Conservation (phyloP, 2,113 vertebrate species). For the Hystrix cristata region DNA sequence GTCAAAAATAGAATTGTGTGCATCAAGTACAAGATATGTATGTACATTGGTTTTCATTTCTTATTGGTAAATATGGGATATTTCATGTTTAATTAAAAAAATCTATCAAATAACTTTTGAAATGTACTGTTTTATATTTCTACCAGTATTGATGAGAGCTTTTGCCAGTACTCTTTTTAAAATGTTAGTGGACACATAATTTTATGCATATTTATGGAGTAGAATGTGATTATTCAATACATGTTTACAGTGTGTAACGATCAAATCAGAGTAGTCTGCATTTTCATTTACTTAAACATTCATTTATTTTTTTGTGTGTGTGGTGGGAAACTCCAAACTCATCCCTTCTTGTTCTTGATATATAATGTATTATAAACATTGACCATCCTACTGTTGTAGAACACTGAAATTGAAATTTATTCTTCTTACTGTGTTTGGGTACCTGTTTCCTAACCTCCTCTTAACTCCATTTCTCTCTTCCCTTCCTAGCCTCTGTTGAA, state of each 20-base stretch:
- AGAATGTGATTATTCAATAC: not conserved
- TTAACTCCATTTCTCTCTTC: not conserved
- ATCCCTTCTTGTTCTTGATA: not conserved
- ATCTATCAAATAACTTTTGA: not conserved
- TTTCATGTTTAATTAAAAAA: not conserved
- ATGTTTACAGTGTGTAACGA: not conserved
- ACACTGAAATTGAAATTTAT: not conserved
- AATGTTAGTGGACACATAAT: too few species aligned
- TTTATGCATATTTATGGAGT: too few species aligned
- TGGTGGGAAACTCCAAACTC: not conserved
- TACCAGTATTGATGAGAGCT: not conserved
- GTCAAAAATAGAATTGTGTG: not conserved
- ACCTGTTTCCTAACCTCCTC: not conserved
- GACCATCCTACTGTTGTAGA: not conserved
- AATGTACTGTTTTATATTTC: not conserved
- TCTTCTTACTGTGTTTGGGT: not conserved
- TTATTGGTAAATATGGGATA: not conserved
- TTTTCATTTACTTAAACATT: not conserved
- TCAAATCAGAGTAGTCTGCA: not conserved
- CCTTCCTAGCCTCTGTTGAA: not conserved
- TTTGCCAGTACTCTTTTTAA: not conserved
- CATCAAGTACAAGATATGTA: not conserved
- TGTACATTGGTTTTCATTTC: not conserved
- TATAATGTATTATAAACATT: not conserved
- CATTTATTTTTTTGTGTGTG: not conserved